Base-by-base conservation (phyloP, 1,140 invertebrate genomes). In the Drosophila burlai region DNA sequence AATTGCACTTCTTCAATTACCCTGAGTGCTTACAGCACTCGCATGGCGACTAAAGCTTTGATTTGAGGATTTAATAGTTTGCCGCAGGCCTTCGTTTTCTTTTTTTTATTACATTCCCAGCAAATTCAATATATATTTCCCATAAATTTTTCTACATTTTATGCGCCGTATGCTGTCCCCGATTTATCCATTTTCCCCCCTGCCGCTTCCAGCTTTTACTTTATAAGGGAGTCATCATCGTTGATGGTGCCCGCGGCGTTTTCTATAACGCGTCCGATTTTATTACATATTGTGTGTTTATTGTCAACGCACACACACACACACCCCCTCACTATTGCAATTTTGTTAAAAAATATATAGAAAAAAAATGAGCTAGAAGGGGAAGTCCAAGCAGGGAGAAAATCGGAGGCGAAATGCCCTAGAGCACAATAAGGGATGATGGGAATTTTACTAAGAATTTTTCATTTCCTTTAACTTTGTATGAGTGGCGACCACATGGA, bases 401-500 rank as follows among this genome's bases (percentile, higher is more conserved):
- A 60, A 54, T 61, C 15, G 46, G 55, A 50, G 60, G 72, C 65
- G 47, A 76, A 90, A 90, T 90, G 75, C 85, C 85, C 85, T 52
- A 69, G 85, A 90, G 85, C 81, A 75, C 85, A 80, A 90, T 90
- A 90, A 90, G 85, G 85, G 85, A 90, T 90, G 85, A 90, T 90
- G 85, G 85, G 85, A 90, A 90, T 90, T 90, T 90, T 63, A 69
- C 79, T 85, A 90, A 85, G 85, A 90, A 90, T 90, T 90, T 90
- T 90, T 90, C 85, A 90, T 90, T 90, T 90, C 85, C 85, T 90
- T 86, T 80, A 74, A 74, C 85, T 67, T 65, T 66, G 71, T 77
- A 16, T 59, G 54, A 38, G 58, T 77, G 63, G 63, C 61, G 49
- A 18, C 46, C 57, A 40, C 26, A 42, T 18, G 24, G 15, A 34